A percentile compares a stretch with the other conserved stretches of the same genome.
phyloP scores from a whole-genome alignment of 2,113 vertebrate genomes.

The Crotalus helleri region DNA sequence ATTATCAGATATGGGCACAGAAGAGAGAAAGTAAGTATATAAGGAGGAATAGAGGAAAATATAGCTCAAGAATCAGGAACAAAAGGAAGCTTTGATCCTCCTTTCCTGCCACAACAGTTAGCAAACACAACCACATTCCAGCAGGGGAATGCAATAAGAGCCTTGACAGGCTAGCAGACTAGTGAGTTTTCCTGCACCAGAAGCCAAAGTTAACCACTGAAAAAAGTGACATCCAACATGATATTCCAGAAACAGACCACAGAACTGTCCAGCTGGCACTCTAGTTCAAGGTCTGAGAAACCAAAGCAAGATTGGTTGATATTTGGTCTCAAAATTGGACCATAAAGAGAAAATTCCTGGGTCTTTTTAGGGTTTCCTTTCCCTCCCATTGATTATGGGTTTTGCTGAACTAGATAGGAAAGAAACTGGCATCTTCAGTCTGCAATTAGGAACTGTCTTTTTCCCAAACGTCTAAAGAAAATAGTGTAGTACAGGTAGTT shows the following conservation, averaged over 20 bases:
- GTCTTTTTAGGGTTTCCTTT: background rate
- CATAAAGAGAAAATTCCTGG: background rate
- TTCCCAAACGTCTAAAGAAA: background rate
- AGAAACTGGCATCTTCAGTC: background rate
- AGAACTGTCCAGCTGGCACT: background rate
- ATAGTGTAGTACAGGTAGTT: background rate
- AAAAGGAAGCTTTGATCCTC: background rate
- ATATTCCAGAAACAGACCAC: background rate
- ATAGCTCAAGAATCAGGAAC: background rate
- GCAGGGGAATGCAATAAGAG: background rate
- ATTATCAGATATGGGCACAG: background rate
- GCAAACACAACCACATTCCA: background rate
- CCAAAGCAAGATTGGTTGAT: background rate
- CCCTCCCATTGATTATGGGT: background rate
- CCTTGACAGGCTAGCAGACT: background rate
- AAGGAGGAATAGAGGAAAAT: background rate
- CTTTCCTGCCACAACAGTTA: background rate
- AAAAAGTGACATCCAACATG: background rate
- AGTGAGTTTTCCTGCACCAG: background rate
- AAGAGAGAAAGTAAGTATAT: too few species aligned
- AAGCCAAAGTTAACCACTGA: slow-evolving; percentile 4
- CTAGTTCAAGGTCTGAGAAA: background rate
- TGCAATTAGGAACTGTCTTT: background rate
- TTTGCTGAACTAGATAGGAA: background rate
- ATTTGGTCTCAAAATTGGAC: background rate